Percentiles rank a stretch among this genome's conserved stretches.
These are phyloP conservation scores for Drosophila navojoa DNA, from an alignment of 1,140 invertebrate genomes.

Conservation along the genomic window DNA sequence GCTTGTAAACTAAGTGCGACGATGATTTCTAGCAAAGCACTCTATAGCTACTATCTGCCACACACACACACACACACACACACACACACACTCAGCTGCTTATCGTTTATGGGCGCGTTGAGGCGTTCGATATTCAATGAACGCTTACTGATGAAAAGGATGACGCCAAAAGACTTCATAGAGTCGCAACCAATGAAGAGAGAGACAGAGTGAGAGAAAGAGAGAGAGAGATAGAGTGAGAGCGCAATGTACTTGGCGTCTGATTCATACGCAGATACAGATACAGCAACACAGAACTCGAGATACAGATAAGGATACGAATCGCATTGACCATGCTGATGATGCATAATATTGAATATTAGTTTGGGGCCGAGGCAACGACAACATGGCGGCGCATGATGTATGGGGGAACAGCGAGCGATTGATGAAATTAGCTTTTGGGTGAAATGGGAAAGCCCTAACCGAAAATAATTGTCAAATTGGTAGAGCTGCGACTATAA, in stretches of 20 bases:
- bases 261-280: constrained; percentile 55
- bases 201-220: not conserved
- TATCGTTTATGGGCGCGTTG: constrained; percentile 60
- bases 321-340: constrained; percentile 70
- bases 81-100: constrained; percentile 49
- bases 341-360: constrained; percentile 58
- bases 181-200: not conserved
- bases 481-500: not conserved
- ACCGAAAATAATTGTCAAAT: not conserved
- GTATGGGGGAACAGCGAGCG: constrained; percentile 17
- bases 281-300: constrained; percentile 4
- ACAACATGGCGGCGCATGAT: constrained; percentile 21
- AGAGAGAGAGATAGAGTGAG: constrained; percentile 5
- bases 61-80: constrained; percentile 11
- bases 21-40: constrained; percentile 62
- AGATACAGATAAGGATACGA: constrained; percentile 33
- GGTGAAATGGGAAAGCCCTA: not conserved
- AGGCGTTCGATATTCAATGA: constrained; percentile 67
- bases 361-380: constrained; percentile 9
- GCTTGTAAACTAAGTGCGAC: constrained; percentile 62
- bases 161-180: constrained; percentile 26
- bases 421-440: constrained; percentile 25
- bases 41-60: constrained; percentile 51
- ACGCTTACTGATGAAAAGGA: constrained; percentile 53
- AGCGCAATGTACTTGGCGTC: constrained; percentile 32